A percentile compares a stretch with the other conserved stretches of the same genome.
Conservation (phyloP, 2,888 invertebrate species). For the Epinotia brunnichana region DNA sequence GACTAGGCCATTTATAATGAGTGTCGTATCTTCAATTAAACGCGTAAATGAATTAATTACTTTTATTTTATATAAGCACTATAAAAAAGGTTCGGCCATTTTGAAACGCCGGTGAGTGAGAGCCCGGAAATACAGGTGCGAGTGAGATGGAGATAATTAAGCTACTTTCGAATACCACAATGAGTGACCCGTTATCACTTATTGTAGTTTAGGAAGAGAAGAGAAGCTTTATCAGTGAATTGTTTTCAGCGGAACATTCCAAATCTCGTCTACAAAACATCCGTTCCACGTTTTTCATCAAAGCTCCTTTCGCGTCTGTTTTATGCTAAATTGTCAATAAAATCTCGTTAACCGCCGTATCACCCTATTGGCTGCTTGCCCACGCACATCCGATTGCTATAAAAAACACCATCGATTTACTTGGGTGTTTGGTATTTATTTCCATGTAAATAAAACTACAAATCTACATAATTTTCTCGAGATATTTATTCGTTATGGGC, state of each 20-base stretch:
- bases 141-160: too few relatives aligned
- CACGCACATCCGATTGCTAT: slow-evolving; percentile 31
- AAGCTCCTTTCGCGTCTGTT: slow-evolving; percentile 39
- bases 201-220: neutral
- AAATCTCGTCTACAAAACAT: slow-evolving; percentile 13
- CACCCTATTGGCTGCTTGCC: slow-evolving; percentile 39
- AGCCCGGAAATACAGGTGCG: too few relatives aligned
- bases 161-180: too few relatives aligned
- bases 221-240: neutral
- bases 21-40: too few relatives aligned
- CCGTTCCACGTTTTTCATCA: slow-evolving; percentile 12
- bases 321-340: slow-evolving; percentile 30
- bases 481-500: neutral
- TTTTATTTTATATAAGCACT: too few relatives aligned
- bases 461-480: neutral
- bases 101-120: too few relatives aligned
- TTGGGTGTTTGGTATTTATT: neutral
- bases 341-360: slow-evolving; percentile 37
- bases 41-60: too few relatives aligned
- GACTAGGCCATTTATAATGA: too few relatives aligned
- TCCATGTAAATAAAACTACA: neutral
- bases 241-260: neutral
- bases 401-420: slow-evolving; percentile 32
- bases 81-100: too few relatives aligned
- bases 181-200: too few relatives aligned